Percentiles rank a stretch among this genome's conserved stretches.
These are phyloP conservation scores for Recurvirostra avosetta DNA, from an alignment of 2,113 vertebrate genomes.

Conservation along the genomic window DNA sequence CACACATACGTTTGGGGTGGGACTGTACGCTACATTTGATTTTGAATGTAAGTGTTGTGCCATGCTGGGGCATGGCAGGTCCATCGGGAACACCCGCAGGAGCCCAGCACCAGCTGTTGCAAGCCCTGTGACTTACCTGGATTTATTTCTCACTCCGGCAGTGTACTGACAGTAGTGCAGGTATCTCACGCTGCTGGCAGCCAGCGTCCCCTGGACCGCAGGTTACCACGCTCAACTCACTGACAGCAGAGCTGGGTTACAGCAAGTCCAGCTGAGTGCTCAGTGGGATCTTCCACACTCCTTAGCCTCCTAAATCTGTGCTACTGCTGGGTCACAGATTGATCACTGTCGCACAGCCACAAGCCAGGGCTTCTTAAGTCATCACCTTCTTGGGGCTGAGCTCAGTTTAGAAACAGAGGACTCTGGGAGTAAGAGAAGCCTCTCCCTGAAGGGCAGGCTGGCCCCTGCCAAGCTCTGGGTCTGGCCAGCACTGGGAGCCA, in stretches of 20 bases:
- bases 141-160: background rate
- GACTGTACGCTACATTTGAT: background rate
- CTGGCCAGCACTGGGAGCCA: background rate
- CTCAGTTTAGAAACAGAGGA: background rate
- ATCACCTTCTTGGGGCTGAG: background rate
- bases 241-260: background rate
- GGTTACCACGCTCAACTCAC: background rate
- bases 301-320: background rate
- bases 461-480: background rate
- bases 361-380: background rate
- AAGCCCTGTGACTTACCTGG: background rate
- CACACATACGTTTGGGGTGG: background rate
- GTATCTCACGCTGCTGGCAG: background rate
- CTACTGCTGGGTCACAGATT: background rate
- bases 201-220: background rate
- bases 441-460: background rate
- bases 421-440: background rate
- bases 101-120: background rate
- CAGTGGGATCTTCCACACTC: background rate
- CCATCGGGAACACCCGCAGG: fast-evolving
- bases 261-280: background rate
- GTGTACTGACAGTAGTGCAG: background rate
- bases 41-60: background rate
- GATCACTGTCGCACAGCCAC: background rate
- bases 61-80: background rate